Conservation (phyloP, 2,113 vertebrate genomes). For the Furnarius figulus region DNA sequence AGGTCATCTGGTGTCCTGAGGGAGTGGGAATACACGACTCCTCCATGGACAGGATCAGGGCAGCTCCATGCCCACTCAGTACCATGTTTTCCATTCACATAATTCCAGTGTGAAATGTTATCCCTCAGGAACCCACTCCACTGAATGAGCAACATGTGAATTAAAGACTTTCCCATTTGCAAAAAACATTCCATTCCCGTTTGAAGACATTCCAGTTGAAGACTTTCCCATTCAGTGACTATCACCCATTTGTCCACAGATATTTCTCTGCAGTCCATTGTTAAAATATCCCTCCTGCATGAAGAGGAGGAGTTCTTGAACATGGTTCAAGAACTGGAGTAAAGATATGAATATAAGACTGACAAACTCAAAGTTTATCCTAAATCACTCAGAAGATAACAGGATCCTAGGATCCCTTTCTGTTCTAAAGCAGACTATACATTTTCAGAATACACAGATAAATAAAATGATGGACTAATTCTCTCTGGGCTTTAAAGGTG, state of each 20-base stretch:
- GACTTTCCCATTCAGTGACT: not conserved
- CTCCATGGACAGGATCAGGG: not conserved
- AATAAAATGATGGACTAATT: too few relatives aligned
- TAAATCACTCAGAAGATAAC: too few relatives aligned
- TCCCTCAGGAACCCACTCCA: not conserved
- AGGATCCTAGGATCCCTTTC: too few relatives aligned
- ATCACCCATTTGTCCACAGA: not conserved
- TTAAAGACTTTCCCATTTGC: not conserved
- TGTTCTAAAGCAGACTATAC: too few relatives aligned
- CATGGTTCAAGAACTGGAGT: not conserved
- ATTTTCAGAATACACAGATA: too few relatives aligned
- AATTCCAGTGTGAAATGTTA: not conserved
- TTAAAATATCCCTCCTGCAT: not conserved
- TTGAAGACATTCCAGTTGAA: not conserved
- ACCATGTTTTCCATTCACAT: not conserved
- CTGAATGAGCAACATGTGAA: not conserved
- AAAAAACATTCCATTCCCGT: not conserved
- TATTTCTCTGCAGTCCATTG: not conserved
- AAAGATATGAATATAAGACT: not conserved
- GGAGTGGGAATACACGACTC: not conserved
- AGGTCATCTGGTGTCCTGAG: not conserved
- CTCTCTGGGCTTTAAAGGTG: too few relatives aligned
- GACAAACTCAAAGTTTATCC: not conserved
- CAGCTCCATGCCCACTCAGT: not conserved
- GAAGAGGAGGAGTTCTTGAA: too few relatives aligned